Base-by-base conservation (phyloP, 2,888 invertebrate genomes). In the Stegophylla sp. region DNA sequence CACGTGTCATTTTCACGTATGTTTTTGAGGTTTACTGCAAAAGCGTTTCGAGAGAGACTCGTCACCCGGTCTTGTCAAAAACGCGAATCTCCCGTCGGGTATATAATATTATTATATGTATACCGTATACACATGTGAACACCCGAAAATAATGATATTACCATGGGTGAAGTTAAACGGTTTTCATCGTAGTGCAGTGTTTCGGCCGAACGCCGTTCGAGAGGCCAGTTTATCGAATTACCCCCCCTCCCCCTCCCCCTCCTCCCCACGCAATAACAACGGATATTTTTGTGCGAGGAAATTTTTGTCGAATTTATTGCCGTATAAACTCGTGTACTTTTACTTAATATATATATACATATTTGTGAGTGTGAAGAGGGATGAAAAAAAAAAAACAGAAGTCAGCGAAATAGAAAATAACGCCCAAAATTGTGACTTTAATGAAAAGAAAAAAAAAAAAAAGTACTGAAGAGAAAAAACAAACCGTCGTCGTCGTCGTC, bases 391-490 rank as follows among this genome's bases (percentile, higher is more conserved):
- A 75, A 69, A 26, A 77, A 67, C 66, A 69, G 43, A 66, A 76
- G 53, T 76, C 76, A 67, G 76, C 43, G 66, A 69, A 77, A 75
- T 75, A 61, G 74, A 48, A 74, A 74, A 77, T 45, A 59, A 69
- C 69, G 77, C 59, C 48, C 53, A 48, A 77, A 59, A 34, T 34
- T 34, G 59, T 15, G 69, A 59, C 63, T 59, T 69, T 59, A 59
- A 77, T 69, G 69, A 61, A 77, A 69, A 28, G 23, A 45, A 28
- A n/a, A 45, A 73, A 56, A 56, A 20, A 72, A 26, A 59, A 45
- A 61, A 26, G 43, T 10, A 0, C 7, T 26, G n/a, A n/a, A 41
- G 43, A 59, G 3, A 45, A 26, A 28, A 23, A 45, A 48, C 28
- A 77, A 69, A 77, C 56, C 20, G 3, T 12, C 48, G n/a, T n/a